phyloP scores from a whole-genome alignment of 1,140 invertebrate genomes.

The Drosophila pruinosa region DNA sequence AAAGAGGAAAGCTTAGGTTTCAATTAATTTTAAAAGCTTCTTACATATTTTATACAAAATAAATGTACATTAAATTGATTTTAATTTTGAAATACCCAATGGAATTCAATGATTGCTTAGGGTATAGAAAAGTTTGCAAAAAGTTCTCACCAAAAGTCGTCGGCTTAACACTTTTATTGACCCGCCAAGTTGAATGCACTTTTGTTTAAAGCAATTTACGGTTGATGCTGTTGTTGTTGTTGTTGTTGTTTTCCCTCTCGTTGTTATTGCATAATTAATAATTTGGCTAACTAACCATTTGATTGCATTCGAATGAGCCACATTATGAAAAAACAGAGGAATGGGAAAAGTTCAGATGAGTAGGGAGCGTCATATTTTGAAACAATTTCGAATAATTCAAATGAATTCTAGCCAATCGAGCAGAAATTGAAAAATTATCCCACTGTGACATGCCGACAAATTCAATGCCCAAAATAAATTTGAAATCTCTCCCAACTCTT shows the following conservation, averaged over 20 bases:
- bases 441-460: conserved; percentile 38
- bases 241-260: not conserved
- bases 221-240: not conserved
- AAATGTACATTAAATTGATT: no score
- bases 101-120: not conserved
- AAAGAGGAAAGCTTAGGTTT: no score
- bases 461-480: conserved; percentile 59
- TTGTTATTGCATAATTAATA: conserved; percentile 17
- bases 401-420: not conserved
- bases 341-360: not conserved
- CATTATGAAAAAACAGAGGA: not conserved
- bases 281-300: conserved; percentile 1
- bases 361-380: not conserved
- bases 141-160: conserved; percentile 18
- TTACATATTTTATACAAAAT: no score
- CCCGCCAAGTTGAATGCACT: conserved; percentile 35
- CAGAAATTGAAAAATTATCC: conserved; percentile 38
- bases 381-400: conserved; percentile 26
- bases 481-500: conserved; percentile 21
- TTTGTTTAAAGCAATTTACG: conserved; percentile 20
- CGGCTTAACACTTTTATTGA: conserved; percentile 34
- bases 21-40: no score
- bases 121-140: conserved; percentile 2
- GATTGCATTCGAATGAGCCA: conserved; percentile 21
- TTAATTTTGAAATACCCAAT: conserved; percentile 1